These are phyloP conservation scores for Diadophis punctatus DNA, from an alignment of 2,113 vertebrate species.

Conservation along the genomic window DNA sequence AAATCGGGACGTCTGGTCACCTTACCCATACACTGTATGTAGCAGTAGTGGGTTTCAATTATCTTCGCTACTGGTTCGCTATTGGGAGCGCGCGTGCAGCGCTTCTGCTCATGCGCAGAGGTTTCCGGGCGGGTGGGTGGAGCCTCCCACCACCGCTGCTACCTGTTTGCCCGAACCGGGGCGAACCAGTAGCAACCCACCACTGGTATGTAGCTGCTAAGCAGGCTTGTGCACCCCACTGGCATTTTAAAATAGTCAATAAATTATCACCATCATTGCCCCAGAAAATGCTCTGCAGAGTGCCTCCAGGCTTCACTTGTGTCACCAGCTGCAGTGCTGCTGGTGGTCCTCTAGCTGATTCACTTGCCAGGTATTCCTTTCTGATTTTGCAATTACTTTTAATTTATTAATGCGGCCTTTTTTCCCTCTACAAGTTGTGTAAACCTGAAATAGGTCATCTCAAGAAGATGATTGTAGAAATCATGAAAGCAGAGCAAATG, in stretches of 20 bases:
- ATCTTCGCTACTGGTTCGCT: too few relatives aligned
- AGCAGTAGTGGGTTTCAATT: too few relatives aligned
- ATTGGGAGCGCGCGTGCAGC: too few relatives aligned
- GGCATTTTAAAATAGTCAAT: not conserved
- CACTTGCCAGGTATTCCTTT: not conserved
- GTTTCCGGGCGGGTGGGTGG: too few relatives aligned
- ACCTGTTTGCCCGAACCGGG: too few relatives aligned
- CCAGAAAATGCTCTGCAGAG: not conserved
- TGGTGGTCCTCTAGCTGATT: not conserved
- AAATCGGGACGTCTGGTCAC: too few relatives aligned
- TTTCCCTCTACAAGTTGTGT: not conserved
- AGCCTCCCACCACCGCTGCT: too few relatives aligned
- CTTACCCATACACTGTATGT: too few relatives aligned
- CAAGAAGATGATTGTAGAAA: not conserved
- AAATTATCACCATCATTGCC: not conserved
- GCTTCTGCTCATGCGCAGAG: too few relatives aligned
- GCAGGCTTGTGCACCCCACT: not conserved
- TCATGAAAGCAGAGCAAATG: not conserved
- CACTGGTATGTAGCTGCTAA: not conserved
- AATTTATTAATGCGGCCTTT: not conserved
- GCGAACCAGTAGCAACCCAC: too few relatives aligned
- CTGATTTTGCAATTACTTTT: not conserved
- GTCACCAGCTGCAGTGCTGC: not conserved
- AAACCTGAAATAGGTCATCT: not conserved
- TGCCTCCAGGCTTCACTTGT: not conserved